Base-by-base conservation (phyloP, 2,888 invertebrate species). In the Hetaerina titia region DNA sequence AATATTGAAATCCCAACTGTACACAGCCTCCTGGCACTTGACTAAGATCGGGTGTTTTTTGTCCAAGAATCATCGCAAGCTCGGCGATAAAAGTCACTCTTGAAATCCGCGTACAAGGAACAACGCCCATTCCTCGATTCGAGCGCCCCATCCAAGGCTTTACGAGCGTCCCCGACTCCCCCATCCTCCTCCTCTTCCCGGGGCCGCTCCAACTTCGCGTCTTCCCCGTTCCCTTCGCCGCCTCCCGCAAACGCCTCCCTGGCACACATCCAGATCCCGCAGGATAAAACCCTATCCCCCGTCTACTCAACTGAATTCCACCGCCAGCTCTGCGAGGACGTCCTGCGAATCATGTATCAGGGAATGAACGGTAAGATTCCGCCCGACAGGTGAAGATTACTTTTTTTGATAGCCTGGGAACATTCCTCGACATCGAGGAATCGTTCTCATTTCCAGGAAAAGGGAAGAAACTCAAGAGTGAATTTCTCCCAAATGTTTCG, bases 341-440 rank as follows among this genome's bases (percentile, higher is more conserved):
- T 92, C 69, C 64, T 57, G 92, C n/a, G 56, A 92, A 92, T 69
- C 92, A 56, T 60, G 92, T 92, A 92, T 64, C 69, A 69, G 19
- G 92, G 74, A 92, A 64, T 31, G 69, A 89, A 58, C 89, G n/a
- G 89, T 89, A 89, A 56, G 89, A 69, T 92, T 92, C 92, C 8
- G 92, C n/a, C 81, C 92, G 92, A 92, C 92, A 92, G 92, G 92
- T 92, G 92, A 69, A n/a, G 74, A 92, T 92, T 92, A n/a, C 92
- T 74, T 92, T 64, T 81, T 31, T 15, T 81, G 81, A 81, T 25
- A 31, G 81, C 81, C 56, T 57, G 74, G 92, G 92, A 92, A 74
- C 92, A 92, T 92, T 69, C 22, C 92, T 69, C 45, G 69, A 64
- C 56, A 92, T 56, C 45, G 25, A 31, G 57, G 92, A 92, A 69